A percentile compares a stretch with the other conserved stretches of the same genome.
Conservation (phyloP, 1,140 invertebrate species). For the Heterodera carotae region DNA sequence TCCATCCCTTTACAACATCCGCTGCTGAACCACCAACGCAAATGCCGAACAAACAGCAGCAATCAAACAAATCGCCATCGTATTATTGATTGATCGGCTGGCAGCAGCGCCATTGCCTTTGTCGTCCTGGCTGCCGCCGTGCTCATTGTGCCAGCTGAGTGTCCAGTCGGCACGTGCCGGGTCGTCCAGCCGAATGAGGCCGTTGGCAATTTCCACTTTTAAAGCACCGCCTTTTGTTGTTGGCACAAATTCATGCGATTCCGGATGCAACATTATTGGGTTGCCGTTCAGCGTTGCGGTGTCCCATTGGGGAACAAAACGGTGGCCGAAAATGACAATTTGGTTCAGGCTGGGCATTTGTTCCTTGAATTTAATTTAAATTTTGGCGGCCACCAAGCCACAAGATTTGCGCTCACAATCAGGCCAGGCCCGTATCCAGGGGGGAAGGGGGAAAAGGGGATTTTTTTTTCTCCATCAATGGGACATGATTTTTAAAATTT, state of each 20-base stretch:
- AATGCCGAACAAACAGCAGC: background rate
- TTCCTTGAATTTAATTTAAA: conserved; percentile 13
- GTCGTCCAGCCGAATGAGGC: background rate
- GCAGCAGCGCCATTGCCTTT: background rate
- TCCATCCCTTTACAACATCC: too few relatives aligned
- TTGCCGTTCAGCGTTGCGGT: conserved; percentile 30
- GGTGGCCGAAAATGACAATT: conserved; percentile 41
- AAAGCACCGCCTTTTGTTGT: conserved; percentile 31
- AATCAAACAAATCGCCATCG: background rate
- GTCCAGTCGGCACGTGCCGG: background rate
- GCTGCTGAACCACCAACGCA: background rate
- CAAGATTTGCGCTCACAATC: too few relatives aligned
- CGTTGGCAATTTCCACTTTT: background rate
- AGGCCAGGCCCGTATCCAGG: too few relatives aligned
- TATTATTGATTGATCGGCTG: background rate
- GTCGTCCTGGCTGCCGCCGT: background rate
- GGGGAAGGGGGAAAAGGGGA: too few relatives aligned
- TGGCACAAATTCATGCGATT: conserved; percentile 17
- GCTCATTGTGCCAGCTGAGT: background rate
- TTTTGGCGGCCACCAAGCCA: background rate
- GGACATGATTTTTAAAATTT: too few relatives aligned
- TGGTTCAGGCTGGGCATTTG: conserved; percentile 29
- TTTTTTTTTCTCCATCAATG: too few relatives aligned
- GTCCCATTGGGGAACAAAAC: conserved; percentile 22
- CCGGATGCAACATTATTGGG: conserved; percentile 1